Conservation (phyloP, 2,888 invertebrate species). For the Choreutis nemorana region DNA sequence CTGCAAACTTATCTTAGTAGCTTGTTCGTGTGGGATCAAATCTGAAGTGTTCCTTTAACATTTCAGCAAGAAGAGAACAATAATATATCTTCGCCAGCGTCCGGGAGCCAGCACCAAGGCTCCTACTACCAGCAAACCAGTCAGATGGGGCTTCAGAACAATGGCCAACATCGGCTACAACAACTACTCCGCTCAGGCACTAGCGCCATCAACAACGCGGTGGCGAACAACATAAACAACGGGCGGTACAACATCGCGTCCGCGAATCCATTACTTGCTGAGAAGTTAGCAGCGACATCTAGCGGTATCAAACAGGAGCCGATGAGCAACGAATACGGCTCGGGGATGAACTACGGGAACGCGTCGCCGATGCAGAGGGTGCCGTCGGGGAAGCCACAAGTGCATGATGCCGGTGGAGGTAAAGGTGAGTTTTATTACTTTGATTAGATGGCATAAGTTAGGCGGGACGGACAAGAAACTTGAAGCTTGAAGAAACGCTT, state of each 20-base stretch:
- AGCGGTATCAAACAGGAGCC: slow-evolving; percentile 66
- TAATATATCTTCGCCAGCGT: slow-evolving; percentile 52
- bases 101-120: slow-evolving; percentile 45
- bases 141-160: slow-evolving; percentile 43
- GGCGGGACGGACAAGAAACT: background rate
- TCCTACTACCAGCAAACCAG: slow-evolving; percentile 47
- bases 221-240: slow-evolving; percentile 57
- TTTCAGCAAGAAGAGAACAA: slow-evolving; percentile 67
- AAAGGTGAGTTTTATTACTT: slow-evolving; percentile 51
- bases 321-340: slow-evolving; percentile 55
- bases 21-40: no score
- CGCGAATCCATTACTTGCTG: slow-evolving; percentile 86
- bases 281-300: slow-evolving; percentile 81
- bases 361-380: slow-evolving; percentile 61
- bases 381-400: slow-evolving; percentile 60
- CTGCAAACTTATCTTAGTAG: no score
- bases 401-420: slow-evolving; percentile 62
- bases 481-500: background rate
- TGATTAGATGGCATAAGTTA: no score
- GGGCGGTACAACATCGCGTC: slow-evolving; percentile 83
- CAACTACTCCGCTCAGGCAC: slow-evolving; percentile 54
- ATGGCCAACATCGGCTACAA: slow-evolving; percentile 52
- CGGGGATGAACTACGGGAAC: slow-evolving; percentile 59
- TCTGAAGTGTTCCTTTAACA: no score
- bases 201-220: slow-evolving; percentile 51